Evolutionary conservation across 2,797 vertebrate species (phyloP).

Genomic region (Tadarida brasiliensis): DNA sequence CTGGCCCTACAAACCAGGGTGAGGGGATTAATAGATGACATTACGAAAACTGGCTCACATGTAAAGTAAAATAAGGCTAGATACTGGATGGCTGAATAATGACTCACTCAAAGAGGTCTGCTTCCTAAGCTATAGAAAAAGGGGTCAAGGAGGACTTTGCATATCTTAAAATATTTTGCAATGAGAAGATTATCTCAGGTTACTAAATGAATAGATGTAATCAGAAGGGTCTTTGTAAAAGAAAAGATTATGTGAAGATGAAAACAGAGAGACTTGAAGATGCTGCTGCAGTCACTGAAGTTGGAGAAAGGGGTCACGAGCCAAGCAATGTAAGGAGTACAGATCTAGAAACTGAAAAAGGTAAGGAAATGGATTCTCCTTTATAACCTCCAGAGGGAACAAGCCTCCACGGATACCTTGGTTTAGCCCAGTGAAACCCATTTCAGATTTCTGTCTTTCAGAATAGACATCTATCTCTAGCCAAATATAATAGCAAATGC

Average conservation of each 20-base stretch:
- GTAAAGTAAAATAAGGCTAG: background rate
- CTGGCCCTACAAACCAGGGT: background rate
- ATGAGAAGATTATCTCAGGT: background rate
- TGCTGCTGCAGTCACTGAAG: background rate
- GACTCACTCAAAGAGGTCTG: background rate
- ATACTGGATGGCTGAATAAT: background rate
- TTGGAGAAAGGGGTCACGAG: background rate
- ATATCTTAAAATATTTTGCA: background rate
- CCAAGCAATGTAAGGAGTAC: background rate
- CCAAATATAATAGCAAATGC: background rate
- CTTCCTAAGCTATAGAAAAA: background rate
- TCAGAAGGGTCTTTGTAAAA: background rate
- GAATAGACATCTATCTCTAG: background rate
- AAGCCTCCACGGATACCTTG: background rate
- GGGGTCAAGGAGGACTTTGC: background rate
- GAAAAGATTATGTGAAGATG: background rate
- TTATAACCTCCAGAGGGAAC: background rate
- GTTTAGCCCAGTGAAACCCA: background rate
- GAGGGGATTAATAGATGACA: background rate
- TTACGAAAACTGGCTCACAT: background rate
- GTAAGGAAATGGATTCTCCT: background rate
- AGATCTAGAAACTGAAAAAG: background rate
- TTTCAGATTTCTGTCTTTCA: background rate
- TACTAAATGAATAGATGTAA: background rate
- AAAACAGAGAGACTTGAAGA: background rate